phyloP scores from a whole-genome alignment of 2,888 invertebrate species.

The Campoplex capitator region DNA sequence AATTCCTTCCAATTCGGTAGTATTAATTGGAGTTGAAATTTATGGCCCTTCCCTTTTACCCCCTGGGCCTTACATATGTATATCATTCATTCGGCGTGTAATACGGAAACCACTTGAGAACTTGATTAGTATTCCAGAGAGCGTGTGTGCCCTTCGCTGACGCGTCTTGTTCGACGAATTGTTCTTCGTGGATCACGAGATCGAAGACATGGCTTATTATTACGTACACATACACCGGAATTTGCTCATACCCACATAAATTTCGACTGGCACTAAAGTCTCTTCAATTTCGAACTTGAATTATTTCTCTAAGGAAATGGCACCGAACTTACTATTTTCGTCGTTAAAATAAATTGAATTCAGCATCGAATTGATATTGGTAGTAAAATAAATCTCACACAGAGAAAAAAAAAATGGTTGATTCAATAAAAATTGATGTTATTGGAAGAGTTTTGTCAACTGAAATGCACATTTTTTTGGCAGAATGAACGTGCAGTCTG shows the following conservation, averaged over 20 bases:
- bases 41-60: constrained; percentile 48
- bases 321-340: background rate
- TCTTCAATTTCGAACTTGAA: constrained; percentile 2
- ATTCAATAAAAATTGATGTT: no score
- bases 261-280: background rate
- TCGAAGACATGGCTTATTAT: constrained; percentile 33
- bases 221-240: background rate
- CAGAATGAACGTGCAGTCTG: no score
- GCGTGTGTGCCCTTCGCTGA: constrained; percentile 40
- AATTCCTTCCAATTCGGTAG: constrained; percentile 50
- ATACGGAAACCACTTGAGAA: constrained; percentile 75
- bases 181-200: constrained; percentile 56
- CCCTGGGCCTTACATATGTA: constrained; percentile 16
- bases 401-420: no score
- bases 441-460: no score
- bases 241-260: background rate
- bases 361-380: background rate
- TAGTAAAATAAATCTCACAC: background rate
- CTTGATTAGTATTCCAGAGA: constrained; percentile 78
- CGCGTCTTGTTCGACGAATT: constrained; percentile 59
- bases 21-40: constrained; percentile 69
- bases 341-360: background rate
- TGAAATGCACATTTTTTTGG: no score
- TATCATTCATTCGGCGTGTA: constrained; percentile 34
- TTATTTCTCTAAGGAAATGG: constrained; percentile 6